These are phyloP conservation scores for Watsonalla cultraria DNA, from an alignment of 2,888 invertebrate genomes.

Conservation along the genomic window DNA sequence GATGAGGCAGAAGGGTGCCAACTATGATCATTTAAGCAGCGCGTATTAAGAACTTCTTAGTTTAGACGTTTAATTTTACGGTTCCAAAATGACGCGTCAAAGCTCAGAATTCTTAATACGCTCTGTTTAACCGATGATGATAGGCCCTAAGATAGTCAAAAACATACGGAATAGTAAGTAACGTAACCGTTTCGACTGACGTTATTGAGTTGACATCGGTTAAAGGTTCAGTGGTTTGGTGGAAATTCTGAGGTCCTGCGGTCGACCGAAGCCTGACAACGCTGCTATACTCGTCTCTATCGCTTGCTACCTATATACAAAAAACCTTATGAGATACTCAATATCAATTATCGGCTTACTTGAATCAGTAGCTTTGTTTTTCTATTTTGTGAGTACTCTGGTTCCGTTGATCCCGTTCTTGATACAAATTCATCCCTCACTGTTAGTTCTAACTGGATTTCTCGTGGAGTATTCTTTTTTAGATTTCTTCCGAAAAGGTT, in stretches of 20 bases:
- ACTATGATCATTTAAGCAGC: neutral
- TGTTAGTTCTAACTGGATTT: no score
- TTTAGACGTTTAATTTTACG: no score
- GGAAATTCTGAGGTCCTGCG: neutral
- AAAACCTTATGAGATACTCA: neutral
- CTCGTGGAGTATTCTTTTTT: no score
- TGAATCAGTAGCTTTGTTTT: neutral
- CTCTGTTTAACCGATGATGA: no score
- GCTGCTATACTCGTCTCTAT: neutral
- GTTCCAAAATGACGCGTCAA: no score
- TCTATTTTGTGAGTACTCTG: no score
- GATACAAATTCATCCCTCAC: no score
- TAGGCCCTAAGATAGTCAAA: no score
- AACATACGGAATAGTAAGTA: no score
- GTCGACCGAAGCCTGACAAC: neutral
- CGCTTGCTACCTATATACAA: neutral
- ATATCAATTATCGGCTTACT: neutral
- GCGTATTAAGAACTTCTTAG: no score
- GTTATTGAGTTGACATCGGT: neutral
- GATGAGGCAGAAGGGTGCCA: neutral
- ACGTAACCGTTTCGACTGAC: neutral
- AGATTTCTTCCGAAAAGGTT: no score
- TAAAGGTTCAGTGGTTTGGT: conserved; percentile 1
- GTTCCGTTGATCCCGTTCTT: no score
- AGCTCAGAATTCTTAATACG: neutral